Conservation (phyloP, 2,888 invertebrate genomes). For the Tipula lateralis region DNA sequence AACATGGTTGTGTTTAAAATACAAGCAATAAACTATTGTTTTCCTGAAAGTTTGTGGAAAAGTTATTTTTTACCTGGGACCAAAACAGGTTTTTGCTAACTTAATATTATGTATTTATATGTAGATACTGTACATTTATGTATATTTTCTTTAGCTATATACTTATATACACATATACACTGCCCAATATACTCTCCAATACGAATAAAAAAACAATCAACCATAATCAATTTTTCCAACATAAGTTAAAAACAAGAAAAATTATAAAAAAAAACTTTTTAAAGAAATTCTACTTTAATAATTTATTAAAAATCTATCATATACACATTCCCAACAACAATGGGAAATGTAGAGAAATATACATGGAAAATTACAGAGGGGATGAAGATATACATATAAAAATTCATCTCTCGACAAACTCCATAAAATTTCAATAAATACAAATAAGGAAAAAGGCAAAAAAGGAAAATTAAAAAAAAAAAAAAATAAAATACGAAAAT, state of each 20-base stretch:
- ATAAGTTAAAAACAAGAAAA: neutral
- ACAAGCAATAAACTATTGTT: no score
- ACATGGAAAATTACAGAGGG: neutral
- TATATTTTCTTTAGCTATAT: no score
- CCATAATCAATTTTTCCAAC: neutral
- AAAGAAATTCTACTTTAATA: neutral
- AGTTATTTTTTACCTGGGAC: no score
- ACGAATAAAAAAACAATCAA: neutral
- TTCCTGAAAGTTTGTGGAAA: no score
- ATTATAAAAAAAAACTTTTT: neutral
- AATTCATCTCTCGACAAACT: neutral
- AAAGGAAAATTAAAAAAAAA: neutral
- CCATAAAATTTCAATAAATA: constrained; percentile 1
- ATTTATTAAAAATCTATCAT: neutral
- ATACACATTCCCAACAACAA: neutral
- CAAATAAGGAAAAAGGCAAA: neutral
- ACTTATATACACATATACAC: neutral
- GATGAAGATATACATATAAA: neutral
- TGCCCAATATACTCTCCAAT: neutral
- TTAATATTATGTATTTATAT: neutral
- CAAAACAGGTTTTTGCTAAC: neutral
- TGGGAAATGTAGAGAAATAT: neutral
- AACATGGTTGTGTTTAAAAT: no score
- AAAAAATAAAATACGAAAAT: neutral
- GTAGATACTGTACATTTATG: neutral